Conservation (phyloP, 1,140 invertebrate genomes). For the Druon quercuslanigerum region DNA sequence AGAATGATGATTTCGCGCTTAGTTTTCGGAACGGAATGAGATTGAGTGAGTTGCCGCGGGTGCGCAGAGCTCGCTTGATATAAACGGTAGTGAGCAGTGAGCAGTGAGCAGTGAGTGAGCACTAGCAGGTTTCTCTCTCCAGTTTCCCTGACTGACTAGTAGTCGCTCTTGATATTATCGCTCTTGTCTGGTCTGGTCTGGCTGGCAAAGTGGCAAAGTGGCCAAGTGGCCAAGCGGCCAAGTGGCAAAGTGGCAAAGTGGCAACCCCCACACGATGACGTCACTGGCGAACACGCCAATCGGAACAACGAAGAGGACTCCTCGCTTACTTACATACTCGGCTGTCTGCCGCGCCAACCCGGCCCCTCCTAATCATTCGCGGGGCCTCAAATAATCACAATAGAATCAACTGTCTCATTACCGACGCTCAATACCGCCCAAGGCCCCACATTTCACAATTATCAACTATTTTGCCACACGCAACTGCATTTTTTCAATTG, state of each 20-base stretch:
- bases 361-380: not conserved
- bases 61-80: slow-evolving; percentile 46
- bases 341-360: not conserved
- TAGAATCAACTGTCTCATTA: too few relatives aligned
- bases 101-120: not conserved
- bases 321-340: slow-evolving; percentile 21
- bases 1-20: slow-evolving; percentile 1
- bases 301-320: not conserved
- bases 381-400: too few relatives aligned
- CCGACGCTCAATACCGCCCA: too few relatives aligned
- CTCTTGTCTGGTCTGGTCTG: not conserved
- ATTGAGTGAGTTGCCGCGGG: slow-evolving; percentile 57
- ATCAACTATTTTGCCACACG: too few relatives aligned
- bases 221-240: too few relatives aligned
- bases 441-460: too few relatives aligned
- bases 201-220: too few relatives aligned
- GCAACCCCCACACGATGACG: slow-evolving; percentile 41
- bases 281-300: slow-evolving; percentile 36
- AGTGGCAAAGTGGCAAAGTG: not conserved
- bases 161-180: not conserved
- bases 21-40: slow-evolving; percentile 46
- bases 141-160: slow-evolving; percentile 32
- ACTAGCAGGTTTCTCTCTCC: slow-evolving; percentile 32
- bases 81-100: slow-evolving; percentile 51
- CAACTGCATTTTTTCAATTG: too few relatives aligned